Evolutionary conservation across 2,797 vertebrate genomes (phyloP).

Genomic region (Falco cherrug): DNA sequence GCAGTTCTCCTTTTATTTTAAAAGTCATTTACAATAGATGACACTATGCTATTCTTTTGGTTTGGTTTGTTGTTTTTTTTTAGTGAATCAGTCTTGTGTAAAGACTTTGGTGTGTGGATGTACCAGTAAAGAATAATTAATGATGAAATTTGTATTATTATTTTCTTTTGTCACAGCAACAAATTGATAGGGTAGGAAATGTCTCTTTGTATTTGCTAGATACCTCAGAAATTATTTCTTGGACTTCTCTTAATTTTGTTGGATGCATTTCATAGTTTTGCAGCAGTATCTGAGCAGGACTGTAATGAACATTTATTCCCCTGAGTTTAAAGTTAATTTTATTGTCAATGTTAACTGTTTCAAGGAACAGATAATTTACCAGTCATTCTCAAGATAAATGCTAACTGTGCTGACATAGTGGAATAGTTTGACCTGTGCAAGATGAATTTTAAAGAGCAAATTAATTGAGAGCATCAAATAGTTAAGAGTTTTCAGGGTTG

Average conservation of each 20-base stretch:
- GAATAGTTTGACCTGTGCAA: background rate
- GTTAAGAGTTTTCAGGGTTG: background rate
- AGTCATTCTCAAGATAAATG: background rate
- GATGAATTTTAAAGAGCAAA: background rate
- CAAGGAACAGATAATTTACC: background rate
- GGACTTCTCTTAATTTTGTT: background rate
- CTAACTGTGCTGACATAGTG: background rate
- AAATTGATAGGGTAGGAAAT: background rate
- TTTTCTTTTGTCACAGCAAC: background rate
- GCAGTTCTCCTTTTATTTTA: background rate
- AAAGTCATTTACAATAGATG: background rate
- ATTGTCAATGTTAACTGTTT: background rate
- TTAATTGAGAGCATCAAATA: background rate
- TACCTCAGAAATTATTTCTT: background rate
- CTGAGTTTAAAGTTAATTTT: background rate
- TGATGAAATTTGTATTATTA: background rate
- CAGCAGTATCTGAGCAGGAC: background rate
- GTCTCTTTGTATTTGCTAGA: background rate
- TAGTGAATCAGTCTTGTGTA: background rate
- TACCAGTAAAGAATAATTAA: background rate
- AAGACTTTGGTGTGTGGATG: background rate
- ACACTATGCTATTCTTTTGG: fast-evolving
- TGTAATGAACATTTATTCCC: background rate
- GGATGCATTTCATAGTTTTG: background rate
- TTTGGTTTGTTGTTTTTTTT: background rate